Percentiles rank a stretch among this genome's conserved stretches.
Evolutionary conservation across 2,797 vertebrate species (phyloP).

Genomic region (Sebastes oblongus): DNA sequence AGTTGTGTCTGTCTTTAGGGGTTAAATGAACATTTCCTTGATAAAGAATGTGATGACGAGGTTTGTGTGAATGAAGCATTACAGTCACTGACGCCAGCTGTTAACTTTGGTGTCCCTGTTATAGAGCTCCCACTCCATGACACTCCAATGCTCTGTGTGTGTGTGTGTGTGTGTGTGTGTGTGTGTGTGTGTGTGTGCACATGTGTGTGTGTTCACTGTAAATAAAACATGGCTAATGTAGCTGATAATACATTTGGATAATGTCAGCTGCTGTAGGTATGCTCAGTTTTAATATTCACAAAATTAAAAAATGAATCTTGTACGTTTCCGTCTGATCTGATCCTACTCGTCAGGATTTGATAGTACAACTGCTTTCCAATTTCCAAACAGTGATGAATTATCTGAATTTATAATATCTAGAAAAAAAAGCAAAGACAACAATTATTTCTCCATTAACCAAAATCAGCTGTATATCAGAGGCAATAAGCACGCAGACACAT

Average conservation of each 20-base stretch:
- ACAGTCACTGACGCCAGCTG: neutral
- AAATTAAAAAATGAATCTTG: slow-evolving; percentile 18
- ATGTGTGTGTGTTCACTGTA: slow-evolving; percentile 1
- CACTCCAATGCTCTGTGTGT: slow-evolving; percentile 18
- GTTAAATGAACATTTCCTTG: neutral
- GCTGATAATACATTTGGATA: slow-evolving; percentile 29
- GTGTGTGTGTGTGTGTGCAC: neutral
- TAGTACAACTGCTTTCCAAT: neutral
- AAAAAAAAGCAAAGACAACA: neutral
- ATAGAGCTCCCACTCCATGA: neutral
- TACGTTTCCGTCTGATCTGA: neutral
- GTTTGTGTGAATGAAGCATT: neutral
- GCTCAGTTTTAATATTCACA: slow-evolving; percentile 32
- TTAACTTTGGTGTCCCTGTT: slow-evolving; percentile 13
- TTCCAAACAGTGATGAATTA: neutral
- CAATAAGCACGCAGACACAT: slow-evolving; percentile 11
- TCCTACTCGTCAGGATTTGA: neutral
- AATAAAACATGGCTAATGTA: slow-evolving; percentile 37
- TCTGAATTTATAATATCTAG: neutral
- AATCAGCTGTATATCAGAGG: slow-evolving; percentile 20
- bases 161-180: neutral
- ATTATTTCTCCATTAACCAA: neutral
- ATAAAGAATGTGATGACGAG: neutral
- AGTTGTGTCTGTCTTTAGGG: neutral
- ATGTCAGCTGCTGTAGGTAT: slow-evolving; percentile 35